Conservation (phyloP, 1,140 invertebrate species). For the Mesaphorura yosii region DNA sequence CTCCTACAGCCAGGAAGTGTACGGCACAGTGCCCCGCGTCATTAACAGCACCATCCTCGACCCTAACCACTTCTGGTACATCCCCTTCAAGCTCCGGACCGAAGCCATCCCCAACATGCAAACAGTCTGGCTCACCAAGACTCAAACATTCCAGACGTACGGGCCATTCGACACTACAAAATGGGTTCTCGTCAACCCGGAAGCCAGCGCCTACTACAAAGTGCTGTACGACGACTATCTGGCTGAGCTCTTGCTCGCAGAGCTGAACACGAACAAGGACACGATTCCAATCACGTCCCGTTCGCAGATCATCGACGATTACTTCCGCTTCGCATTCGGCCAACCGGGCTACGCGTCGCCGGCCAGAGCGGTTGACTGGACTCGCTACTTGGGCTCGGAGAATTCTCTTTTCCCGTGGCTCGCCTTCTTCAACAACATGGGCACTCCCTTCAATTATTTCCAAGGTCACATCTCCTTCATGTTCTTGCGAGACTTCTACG, state of each 20-base stretch:
- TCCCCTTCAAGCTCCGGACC: slow-evolving; percentile 5
- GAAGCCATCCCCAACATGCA: background rate
- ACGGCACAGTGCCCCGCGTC: background rate
- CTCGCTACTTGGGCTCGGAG: slow-evolving; percentile 8
- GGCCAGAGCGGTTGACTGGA: slow-evolving; percentile 4
- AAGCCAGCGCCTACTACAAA: slow-evolving; percentile 16
- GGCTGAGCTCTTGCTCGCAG: background rate
- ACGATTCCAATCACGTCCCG: slow-evolving; percentile 1
- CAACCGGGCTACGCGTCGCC: background rate
- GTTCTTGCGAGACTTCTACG: too few species aligned
- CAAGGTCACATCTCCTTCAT: too few species aligned
- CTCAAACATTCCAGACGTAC: background rate
- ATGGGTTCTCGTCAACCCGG: slow-evolving; percentile 22
- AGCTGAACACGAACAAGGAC: slow-evolving; percentile 2
- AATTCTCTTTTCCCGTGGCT: slow-evolving; percentile 5
- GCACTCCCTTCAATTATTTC: background rate
- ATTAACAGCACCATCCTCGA: background rate
- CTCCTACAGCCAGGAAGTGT: background rate
- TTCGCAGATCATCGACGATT: slow-evolving; percentile 22
- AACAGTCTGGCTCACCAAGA: slow-evolving; percentile 4
- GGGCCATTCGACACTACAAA: slow-evolving; percentile 2
- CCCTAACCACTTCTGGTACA: slow-evolving; percentile 1
- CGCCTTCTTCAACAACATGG: background rate
- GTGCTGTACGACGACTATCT: slow-evolving; percentile 18
- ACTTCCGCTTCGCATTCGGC: slow-evolving; percentile 15